These are phyloP conservation scores for Argyresthia albistria DNA, from an alignment of 2,888 invertebrate genomes.

Conservation along the genomic window DNA sequence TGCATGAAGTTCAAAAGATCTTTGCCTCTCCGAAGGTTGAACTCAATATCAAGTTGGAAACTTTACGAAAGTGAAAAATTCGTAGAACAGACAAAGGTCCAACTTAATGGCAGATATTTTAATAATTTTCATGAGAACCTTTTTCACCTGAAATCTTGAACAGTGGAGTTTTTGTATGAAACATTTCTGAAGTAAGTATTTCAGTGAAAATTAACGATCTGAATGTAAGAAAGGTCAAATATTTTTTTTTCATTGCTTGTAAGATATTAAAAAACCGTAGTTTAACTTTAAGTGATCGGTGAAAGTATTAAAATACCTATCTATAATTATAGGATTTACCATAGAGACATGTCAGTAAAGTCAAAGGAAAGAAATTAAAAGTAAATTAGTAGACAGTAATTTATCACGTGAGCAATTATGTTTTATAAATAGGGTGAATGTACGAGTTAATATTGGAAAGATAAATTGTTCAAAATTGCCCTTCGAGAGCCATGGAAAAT, in stretches of 20 bases:
- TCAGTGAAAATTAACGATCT: too few species aligned
- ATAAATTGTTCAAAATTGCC: too few species aligned
- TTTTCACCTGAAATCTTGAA: slow-evolving; percentile 14
- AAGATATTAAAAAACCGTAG: not conserved
- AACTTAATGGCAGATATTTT: slow-evolving; percentile 30
- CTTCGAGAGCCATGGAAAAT: too few species aligned
- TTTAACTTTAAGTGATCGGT: too few species aligned
- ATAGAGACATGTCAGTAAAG: too few species aligned
- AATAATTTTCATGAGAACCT: slow-evolving; percentile 33
- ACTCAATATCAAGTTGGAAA: slow-evolving; percentile 17
- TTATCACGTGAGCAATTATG: not conserved
- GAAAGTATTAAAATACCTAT: too few species aligned
- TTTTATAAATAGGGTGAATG: too few species aligned
- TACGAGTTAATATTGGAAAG: too few species aligned
- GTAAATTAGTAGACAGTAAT: not conserved
- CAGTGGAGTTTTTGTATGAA: slow-evolving; percentile 1
- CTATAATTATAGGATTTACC: too few species aligned
- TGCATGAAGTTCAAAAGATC: slow-evolving; percentile 11
- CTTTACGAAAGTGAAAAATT: slow-evolving; percentile 15
- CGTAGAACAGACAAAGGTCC: slow-evolving; percentile 16
- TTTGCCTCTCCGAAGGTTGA: slow-evolving; percentile 9
- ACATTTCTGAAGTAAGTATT: slow-evolving; percentile 15
- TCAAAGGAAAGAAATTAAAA: not conserved
- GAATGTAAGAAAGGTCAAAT: too few species aligned
- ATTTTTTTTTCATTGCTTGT: not conserved